These are phyloP conservation scores for Turnix velox DNA, from an alignment of 2,113 vertebrate genomes.

Conservation along the genomic window DNA sequence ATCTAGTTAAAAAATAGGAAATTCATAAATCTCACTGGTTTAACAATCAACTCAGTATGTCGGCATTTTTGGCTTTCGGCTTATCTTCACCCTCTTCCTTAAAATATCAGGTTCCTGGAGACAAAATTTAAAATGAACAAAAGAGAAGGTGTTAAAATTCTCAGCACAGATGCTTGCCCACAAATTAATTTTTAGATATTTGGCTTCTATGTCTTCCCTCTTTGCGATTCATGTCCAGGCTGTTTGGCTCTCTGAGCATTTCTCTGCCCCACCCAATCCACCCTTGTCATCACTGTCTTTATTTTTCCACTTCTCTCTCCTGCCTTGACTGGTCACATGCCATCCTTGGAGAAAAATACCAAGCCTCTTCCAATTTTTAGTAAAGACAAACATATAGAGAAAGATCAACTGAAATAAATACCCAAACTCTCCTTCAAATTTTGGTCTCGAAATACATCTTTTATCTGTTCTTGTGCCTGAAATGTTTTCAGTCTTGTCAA, in stretches of 20 bases:
- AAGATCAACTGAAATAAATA: not conserved
- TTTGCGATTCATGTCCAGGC: not conserved
- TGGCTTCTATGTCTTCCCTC: not conserved
- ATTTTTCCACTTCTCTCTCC: not conserved
- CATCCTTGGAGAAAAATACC: not conserved
- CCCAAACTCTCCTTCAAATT: not conserved
- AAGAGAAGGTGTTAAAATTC: not conserved
- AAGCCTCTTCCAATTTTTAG: not conserved
- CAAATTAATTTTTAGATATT: not conserved
- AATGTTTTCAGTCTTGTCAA: not conserved
- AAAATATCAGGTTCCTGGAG: not conserved
- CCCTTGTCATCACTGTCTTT: slow-evolving; percentile 1
- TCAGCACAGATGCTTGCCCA: not conserved
- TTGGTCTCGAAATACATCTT: not conserved
- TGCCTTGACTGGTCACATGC: not conserved
- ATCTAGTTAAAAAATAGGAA: not conserved
- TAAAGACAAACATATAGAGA: not conserved
- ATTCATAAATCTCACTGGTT: not conserved
- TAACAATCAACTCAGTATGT: not conserved
- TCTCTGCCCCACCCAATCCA: slow-evolving; percentile 4
- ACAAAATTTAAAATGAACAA: not conserved
- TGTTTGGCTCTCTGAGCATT: not conserved
- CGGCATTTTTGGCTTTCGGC: not conserved
- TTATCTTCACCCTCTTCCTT: not conserved
- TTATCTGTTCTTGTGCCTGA: not conserved